A percentile compares a stretch with the other conserved stretches of the same genome.
Conservation (phyloP, 2,113 vertebrate genomes). For the Otolemur garnettii region DNA sequence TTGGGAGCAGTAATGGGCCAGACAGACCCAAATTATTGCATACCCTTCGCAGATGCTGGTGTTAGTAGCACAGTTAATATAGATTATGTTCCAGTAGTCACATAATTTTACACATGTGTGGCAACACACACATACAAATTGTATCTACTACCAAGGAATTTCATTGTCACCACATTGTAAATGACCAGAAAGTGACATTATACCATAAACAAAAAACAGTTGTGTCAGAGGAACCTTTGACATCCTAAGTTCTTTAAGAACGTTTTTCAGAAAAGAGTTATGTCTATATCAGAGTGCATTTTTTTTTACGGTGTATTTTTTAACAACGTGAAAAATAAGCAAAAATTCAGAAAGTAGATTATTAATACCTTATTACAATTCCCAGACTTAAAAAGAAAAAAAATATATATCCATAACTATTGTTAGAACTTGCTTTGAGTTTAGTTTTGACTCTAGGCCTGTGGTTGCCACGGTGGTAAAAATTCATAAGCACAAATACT, state of each 20-base stretch:
- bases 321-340: slow-evolving; percentile 81
- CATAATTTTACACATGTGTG: neutral
- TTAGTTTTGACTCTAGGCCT: slow-evolving; percentile 30
- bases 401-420: slow-evolving; percentile 46
- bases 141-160: neutral
- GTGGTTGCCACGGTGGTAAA: slow-evolving; percentile 4
- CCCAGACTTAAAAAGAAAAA: slow-evolving; percentile 61
- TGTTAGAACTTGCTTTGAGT: slow-evolving; percentile 82
- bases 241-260: neutral
- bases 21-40: neutral
- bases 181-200: slow-evolving; percentile 5
- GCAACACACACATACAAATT: neutral
- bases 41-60: neutral
- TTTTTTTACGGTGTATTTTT: slow-evolving; percentile 76
- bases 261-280: slow-evolving; percentile 42
- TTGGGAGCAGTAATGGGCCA: neutral
- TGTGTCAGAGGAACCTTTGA: neutral
- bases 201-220: slow-evolving; percentile 38
- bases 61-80: slow-evolving; percentile 15
- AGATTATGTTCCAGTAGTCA: neutral
- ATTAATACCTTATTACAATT: slow-evolving; percentile 84
- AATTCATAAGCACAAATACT: slow-evolving; percentile 15
- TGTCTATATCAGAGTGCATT: slow-evolving; percentile 70
- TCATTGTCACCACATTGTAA: slow-evolving; percentile 17
- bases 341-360: slow-evolving; percentile 81